Percentiles rank a stretch among this genome's conserved stretches.
phyloP scores from a whole-genome alignment of 2,888 invertebrate genomes.

The Euplagia quadripunctaria region DNA sequence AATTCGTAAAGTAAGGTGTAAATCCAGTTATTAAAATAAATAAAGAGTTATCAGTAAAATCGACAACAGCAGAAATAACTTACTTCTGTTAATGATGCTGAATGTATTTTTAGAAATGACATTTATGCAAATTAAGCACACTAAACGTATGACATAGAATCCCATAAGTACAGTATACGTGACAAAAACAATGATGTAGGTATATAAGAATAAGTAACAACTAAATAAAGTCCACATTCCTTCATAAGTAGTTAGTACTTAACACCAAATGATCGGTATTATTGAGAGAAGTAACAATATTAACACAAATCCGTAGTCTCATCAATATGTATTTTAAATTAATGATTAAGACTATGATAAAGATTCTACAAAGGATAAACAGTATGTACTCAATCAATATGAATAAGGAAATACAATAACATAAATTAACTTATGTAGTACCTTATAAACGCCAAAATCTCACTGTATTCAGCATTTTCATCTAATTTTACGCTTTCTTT shows the following conservation, averaged over 20 bases:
- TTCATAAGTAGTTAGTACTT: background rate
- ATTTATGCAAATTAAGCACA: slow-evolving; percentile 22
- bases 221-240: background rate
- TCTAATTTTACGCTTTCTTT: too few species aligned
- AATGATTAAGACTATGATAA: too few species aligned
- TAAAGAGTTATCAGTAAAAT: background rate
- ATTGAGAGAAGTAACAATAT: background rate
- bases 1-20: background rate
- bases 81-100: background rate
- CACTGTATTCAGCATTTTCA: too few species aligned
- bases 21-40: background rate
- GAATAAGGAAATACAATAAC: background rate
- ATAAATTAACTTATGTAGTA: background rate
- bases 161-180: slow-evolving; percentile 12
- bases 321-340: background rate
- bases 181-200: background rate
- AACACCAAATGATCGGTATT: background rate
- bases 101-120: slow-evolving; percentile 6
- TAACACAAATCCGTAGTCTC: background rate
- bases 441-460: background rate
- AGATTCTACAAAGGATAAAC: too few species aligned
- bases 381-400: background rate
- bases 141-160: slow-evolving; percentile 9
- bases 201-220: background rate
- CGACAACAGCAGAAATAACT: background rate